phyloP scores from a whole-genome alignment of 2,888 invertebrate genomes.

The Melolontha melolontha region DNA sequence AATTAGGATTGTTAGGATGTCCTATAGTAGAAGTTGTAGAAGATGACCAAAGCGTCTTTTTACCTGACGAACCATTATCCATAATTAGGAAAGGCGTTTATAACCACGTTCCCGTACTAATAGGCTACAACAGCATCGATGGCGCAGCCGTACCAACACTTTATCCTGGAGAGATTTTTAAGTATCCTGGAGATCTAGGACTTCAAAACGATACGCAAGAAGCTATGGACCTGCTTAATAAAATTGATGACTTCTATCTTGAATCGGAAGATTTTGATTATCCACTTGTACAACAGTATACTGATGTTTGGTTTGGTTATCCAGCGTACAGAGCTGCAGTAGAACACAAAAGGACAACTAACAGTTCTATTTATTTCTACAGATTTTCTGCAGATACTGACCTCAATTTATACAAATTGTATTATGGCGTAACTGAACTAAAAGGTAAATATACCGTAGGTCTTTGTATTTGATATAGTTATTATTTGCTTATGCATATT shows the following conservation, averaged over 20 bases:
- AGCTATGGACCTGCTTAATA: background rate
- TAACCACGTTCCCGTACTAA: constrained; percentile 45
- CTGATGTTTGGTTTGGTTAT: no score
- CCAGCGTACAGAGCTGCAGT: no score
- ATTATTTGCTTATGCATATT: no score
- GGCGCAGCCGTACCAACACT: constrained; percentile 39
- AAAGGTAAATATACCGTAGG: no score
- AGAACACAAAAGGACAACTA: no score
- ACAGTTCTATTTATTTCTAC: no score
- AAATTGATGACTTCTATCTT: constrained; percentile 36
- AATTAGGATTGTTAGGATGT: background rate
- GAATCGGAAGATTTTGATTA: background rate
- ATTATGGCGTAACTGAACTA: no score
- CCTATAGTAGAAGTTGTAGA: constrained; percentile 46
- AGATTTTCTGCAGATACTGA: no score
- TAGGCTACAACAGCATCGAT: constrained; percentile 48
- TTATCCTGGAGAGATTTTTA: background rate
- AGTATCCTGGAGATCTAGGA: constrained; percentile 45
- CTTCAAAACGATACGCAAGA: constrained; percentile 17
- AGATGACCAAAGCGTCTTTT: constrained; percentile 42
- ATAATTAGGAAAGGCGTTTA: constrained; percentile 42
- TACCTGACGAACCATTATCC: constrained; percentile 41
- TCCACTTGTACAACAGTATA: no score
- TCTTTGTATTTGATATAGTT: no score
- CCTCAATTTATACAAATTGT: no score